Conservation (phyloP, 2,797 vertebrate genomes). For the Dendrocincla fuliginosa region DNA sequence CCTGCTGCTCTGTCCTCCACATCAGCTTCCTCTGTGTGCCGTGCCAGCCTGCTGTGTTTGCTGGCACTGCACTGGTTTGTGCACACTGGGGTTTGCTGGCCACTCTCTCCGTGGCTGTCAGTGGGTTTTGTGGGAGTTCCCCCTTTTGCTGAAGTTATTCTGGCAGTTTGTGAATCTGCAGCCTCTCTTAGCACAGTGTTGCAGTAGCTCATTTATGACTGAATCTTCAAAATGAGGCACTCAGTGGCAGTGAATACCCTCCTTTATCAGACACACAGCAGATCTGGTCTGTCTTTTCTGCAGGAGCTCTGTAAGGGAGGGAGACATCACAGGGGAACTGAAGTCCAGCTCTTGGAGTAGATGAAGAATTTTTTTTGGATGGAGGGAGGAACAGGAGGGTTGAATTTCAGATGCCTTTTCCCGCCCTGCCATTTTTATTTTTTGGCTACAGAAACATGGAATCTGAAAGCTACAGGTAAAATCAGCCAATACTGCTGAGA, state of each 20-base stretch:
- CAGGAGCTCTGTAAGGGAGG: background rate
- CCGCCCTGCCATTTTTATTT: background rate
- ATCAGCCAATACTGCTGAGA: background rate
- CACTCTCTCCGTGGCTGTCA: background rate
- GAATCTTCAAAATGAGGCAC: background rate
- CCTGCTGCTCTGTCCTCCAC: background rate
- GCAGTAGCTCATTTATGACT: background rate
- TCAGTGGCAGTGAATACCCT: background rate
- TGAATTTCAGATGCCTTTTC: background rate
- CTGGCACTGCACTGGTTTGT: background rate
- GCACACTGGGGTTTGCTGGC: no score
- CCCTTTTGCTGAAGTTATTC: background rate
- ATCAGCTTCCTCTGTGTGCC: fast-evolving
- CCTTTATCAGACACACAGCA: background rate
- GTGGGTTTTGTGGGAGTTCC: background rate
- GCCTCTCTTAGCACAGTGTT: background rate
- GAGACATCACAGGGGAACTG: background rate
- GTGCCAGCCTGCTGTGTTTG: background rate
- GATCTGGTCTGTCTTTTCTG: background rate
- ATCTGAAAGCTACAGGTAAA: background rate
- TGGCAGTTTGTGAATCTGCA: background rate
- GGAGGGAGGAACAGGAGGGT: background rate
- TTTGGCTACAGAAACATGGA: background rate
- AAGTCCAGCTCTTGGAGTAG: background rate
- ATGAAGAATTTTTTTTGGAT: background rate